Evolutionary conservation across 2,113 vertebrate genomes (phyloP), one percentile per base, ranked within the genome.

Genomic region (Hippocampus abdominalis): DNA sequence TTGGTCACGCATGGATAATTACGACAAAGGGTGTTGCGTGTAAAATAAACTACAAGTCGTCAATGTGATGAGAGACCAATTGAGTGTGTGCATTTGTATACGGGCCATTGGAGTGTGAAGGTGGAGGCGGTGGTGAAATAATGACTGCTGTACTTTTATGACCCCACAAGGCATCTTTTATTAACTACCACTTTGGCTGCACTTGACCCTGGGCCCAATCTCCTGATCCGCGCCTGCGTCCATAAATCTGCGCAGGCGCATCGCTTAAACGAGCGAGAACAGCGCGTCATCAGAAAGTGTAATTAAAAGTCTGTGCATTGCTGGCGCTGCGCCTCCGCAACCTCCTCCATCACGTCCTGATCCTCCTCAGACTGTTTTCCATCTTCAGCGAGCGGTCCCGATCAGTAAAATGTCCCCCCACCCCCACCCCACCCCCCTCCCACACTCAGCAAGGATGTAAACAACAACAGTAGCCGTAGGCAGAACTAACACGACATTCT

Each of bases 101-200:
- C 12, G 40, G 29, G 40, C 53, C 61, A 49, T 39, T n/a, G 29
- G 3, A 6, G 68, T 25, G 72, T 46, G 59, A 66, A 60, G 59
- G 36, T 40, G 64, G 53, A 21, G 64, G 60, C 13, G 56, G 48
- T 67, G 79, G 56, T 71, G 66, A 81, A 76, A 66, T 81, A 76
- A 82, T 82, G 79, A 85, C 76, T 75, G 18, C 1, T 32, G 65
- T 72, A 64, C 62, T 78, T 84, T 67, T 71, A n/a, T 29, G 68
- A 25, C 73, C 75, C 68, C 74, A 70, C 57, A 23, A 70, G 71
- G 60, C 68, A 82, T 84, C 57, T 81, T 84, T 85, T 78, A 85
- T 84, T 77, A 77, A 84, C 73, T 32, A 49, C 8, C 77, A 56
- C 57, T 78, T 84, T 73, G 76, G 69, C 74, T 74, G 77, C 68